Evolutionary conservation across 2,113 vertebrate genomes (phyloP).

Genomic region (Dasyurus viverrinus): DNA sequence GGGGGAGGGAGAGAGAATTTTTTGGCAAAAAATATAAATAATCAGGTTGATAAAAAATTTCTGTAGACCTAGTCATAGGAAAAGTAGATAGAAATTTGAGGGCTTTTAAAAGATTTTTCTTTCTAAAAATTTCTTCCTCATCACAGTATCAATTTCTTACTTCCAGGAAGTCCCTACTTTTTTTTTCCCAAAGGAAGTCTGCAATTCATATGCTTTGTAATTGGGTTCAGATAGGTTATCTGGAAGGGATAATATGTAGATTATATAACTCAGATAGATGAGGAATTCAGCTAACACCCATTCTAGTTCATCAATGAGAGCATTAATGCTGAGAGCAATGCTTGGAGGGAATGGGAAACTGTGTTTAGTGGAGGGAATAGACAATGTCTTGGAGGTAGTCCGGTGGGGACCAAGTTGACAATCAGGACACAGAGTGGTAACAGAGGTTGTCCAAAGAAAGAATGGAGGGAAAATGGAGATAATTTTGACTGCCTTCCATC

Average conservation of each 20-base stretch:
- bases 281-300: conserved; percentile 15
- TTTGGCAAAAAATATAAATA: not conserved
- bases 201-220: not conserved
- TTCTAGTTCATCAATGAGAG: not conserved
- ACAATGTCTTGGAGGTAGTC: not conserved
- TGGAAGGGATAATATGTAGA: not conserved
- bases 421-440: not conserved
- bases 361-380: not conserved
- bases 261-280: not conserved
- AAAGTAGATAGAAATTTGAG: not conserved
- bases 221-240: not conserved
- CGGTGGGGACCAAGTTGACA: not conserved
- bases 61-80: not conserved
- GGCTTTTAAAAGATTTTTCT: not conserved
- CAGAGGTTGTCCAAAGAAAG: not conserved
- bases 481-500: conserved; percentile 34
- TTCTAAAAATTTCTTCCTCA: not conserved
- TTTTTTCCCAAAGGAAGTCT: not conserved
- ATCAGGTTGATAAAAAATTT: not conserved
- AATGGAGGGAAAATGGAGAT: not conserved
- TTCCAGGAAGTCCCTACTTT: not conserved
- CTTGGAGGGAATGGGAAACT: not conserved
- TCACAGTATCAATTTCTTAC: not conserved
- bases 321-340: not conserved
- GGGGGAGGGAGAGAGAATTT: not conserved